Conservation (phyloP, 37 sponge, comb jelly and placozoan species). For the Geodia barretti region DNA sequence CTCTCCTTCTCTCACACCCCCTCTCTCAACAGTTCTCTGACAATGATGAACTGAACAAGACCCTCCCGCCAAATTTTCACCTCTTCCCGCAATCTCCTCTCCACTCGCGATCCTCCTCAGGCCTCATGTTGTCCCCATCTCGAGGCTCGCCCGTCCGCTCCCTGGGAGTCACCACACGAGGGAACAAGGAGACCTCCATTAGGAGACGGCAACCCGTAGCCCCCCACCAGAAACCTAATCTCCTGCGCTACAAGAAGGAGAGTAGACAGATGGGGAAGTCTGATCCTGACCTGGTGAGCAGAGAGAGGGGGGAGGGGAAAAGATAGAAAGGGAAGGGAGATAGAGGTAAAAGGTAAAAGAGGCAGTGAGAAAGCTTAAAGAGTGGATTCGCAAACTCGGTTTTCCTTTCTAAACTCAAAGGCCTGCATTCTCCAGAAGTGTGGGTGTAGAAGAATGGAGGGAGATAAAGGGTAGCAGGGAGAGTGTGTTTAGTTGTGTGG, state of each 20-base stretch:
- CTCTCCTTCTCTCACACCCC: constrained; percentile 10
- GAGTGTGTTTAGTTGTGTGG: no score
- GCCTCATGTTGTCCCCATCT: constrained; percentile 25
- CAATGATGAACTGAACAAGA: constrained; percentile 71
- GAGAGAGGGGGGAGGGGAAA: not conserved
- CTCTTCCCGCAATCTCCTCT: not conserved
- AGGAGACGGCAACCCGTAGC: constrained; percentile 58
- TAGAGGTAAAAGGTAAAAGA: not conserved
- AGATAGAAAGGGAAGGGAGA: not conserved
- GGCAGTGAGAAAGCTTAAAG: no score
- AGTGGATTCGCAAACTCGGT: no score
- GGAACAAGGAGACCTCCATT: constrained; percentile 11
- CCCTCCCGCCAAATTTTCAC: constrained; percentile 69
- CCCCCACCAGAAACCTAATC: constrained; percentile 21
- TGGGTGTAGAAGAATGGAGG: no score
- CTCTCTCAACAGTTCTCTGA: constrained; percentile 41
- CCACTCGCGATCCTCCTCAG: not conserved
- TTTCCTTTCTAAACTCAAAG: no score
- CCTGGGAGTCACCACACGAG: not conserved
- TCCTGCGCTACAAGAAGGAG: constrained; percentile 22
- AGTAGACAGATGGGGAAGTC: constrained; percentile 20
- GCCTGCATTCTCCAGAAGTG: no score
- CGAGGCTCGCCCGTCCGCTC: constrained; percentile 49
- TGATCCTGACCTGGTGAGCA: constrained; percentile 42
- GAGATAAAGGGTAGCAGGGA: no score